Evolutionary conservation across 1,140 invertebrate genomes (phyloP).

Genomic region (Pseudomyrmex gracilis): DNA sequence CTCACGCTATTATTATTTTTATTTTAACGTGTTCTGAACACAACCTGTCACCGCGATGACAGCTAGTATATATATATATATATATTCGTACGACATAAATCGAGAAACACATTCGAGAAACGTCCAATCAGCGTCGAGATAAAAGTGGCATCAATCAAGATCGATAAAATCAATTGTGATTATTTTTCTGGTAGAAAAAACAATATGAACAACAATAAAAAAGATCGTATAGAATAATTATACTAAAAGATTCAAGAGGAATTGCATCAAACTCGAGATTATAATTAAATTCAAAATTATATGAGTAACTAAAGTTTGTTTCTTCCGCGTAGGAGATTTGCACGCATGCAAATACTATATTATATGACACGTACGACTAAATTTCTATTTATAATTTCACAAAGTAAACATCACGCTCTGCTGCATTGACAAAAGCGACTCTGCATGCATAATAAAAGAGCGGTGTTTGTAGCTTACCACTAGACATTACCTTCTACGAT

Average conservation of each 20-base stretch:
- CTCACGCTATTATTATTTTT: no score
- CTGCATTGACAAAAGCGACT: background rate
- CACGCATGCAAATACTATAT: background rate
- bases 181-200: no score
- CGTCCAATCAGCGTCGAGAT: no score
- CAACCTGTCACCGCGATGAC: no score
- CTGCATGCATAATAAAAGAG: constrained; percentile 26
- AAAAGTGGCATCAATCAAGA: no score
- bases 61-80: no score
- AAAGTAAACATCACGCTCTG: background rate
- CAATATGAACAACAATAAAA: background rate
- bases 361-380: background rate
- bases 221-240: no score
- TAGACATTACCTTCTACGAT: constrained; percentile 3
- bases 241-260: no score
- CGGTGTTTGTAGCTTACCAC: background rate
- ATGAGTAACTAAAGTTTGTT: background rate
- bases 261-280: background rate
- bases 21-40: no score
- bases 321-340: background rate
- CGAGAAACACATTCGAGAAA: no score
- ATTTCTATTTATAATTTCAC: background rate
- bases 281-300: background rate
- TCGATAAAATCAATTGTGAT: no score
- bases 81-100: no score